phyloP scores from a whole-genome alignment of 2,797 vertebrate genomes.

The Rousettus madagascariensis region DNA sequence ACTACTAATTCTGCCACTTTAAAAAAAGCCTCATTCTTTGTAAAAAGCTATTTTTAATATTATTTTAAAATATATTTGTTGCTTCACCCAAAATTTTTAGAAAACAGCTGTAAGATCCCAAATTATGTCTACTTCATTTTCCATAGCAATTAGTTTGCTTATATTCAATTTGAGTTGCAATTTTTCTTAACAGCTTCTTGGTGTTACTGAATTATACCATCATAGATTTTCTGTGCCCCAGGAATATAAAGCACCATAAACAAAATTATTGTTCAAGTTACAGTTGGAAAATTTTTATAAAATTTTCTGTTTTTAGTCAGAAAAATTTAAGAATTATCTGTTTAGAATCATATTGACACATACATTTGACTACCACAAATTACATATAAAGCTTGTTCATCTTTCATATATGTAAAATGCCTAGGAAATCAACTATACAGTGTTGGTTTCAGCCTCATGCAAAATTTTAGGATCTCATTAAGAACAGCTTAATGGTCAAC shows the following conservation, averaged over 20 bases:
- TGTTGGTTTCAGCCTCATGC: background rate
- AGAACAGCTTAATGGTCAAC: background rate
- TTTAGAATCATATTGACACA: background rate
- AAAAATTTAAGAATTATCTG: background rate
- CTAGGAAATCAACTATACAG: background rate
- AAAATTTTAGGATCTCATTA: conserved; percentile 46
- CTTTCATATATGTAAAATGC: background rate
- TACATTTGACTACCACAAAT: background rate
- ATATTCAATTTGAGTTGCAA: background rate
- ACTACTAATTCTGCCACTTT: background rate
- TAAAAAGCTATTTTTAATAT: background rate
- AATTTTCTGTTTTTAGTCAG: background rate
- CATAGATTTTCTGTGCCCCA: background rate
- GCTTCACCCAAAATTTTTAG: background rate
- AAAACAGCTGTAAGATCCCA: background rate
- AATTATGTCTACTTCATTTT: background rate
- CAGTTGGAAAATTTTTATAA: background rate
- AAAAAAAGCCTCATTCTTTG: background rate
- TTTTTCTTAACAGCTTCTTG: background rate
- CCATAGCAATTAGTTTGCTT: background rate
- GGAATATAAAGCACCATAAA: background rate
- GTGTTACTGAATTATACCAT: background rate
- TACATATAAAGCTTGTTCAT: background rate
- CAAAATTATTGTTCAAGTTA: background rate
- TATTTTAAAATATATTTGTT: background rate